Evolutionary conservation across 2,113 vertebrate species (phyloP).

Genomic region (Xenopus laevis): DNA sequence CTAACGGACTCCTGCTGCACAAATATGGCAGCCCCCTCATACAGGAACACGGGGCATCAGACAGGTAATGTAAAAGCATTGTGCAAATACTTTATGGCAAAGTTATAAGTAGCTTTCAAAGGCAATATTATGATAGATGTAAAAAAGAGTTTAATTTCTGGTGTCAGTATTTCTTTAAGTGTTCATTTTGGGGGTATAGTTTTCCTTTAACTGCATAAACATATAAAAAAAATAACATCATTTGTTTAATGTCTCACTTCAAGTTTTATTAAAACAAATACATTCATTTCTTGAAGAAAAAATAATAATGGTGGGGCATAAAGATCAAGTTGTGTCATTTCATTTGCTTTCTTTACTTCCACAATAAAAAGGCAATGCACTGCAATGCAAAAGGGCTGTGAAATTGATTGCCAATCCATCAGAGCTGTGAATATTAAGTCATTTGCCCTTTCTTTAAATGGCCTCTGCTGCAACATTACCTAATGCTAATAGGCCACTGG

Average conservation of each 20-base stretch:
- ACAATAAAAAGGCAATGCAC: constrained; percentile 21
- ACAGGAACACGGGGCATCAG: too few relatives aligned
- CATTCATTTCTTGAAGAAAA: constrained; percentile 12
- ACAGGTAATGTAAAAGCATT: too few relatives aligned
- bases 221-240: background rate
- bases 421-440: constrained; percentile 31
- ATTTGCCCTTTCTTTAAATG: constrained; percentile 28
- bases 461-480: constrained; percentile 29
- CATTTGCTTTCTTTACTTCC: constrained; percentile 29
- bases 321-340: constrained; percentile 29
- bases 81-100: too few relatives aligned
- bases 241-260: background rate
- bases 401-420: constrained; percentile 35
- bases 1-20: too few relatives aligned
- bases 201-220: background rate
- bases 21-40: too few relatives aligned
- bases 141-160: too few relatives aligned
- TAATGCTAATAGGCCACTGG: constrained; percentile 15
- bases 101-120: too few relatives aligned
- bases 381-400: constrained; percentile 34
- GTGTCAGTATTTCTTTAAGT: too few relatives aligned
- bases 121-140: too few relatives aligned
- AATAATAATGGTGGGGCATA: constrained; percentile 23
- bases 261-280: constrained; percentile 14
- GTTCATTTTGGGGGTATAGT: too few relatives aligned